phyloP scores from a whole-genome alignment of 1,140 invertebrate species.

The Atta colombica region DNA sequence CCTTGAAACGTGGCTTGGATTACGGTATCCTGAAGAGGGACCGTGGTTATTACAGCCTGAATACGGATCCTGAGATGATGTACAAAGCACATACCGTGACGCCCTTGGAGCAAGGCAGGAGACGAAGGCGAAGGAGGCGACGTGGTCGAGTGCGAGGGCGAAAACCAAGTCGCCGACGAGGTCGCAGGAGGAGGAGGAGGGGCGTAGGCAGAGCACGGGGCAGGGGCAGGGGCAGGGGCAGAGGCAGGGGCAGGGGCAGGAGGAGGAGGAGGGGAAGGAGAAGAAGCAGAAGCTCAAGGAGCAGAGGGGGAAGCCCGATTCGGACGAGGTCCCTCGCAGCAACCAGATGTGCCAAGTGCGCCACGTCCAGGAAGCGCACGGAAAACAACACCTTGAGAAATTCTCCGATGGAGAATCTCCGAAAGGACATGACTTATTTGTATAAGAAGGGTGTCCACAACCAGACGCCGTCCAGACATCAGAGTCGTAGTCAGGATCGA shows the following conservation, averaged over 20 bases:
- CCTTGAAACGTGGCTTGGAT: slow-evolving; percentile 82
- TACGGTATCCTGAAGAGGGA: slow-evolving; percentile 81
- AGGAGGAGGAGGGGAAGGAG: slow-evolving; percentile 8
- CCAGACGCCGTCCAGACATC: slow-evolving; percentile 46
- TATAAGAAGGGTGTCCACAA: slow-evolving; percentile 61
- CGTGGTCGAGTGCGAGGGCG: slow-evolving; percentile 31
- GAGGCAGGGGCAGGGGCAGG: neutral
- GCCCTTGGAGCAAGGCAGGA: slow-evolving; percentile 29
- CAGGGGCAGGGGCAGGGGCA: neutral
- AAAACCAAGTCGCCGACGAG: neutral
- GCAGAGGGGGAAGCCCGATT: neutral
- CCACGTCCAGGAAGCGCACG: neutral
- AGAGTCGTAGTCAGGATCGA: slow-evolving; percentile 59
- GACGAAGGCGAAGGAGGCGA: slow-evolving; percentile 39
- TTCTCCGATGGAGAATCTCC: slow-evolving; percentile 49
- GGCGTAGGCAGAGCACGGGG: neutral
- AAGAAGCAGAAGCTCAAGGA: neutral
- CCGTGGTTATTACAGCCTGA: slow-evolving; percentile 79
- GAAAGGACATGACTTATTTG: slow-evolving; percentile 33
- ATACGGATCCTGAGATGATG: slow-evolving; percentile 66
- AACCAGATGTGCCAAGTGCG: slow-evolving; percentile 56
- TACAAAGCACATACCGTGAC: slow-evolving; percentile 11
- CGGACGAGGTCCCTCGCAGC: slow-evolving; percentile 3
- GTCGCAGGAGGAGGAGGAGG: neutral
- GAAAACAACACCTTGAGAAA: slow-evolving; percentile 61